Conservation (phyloP, 2,113 vertebrate genomes). For the Lates calcarifer region DNA sequence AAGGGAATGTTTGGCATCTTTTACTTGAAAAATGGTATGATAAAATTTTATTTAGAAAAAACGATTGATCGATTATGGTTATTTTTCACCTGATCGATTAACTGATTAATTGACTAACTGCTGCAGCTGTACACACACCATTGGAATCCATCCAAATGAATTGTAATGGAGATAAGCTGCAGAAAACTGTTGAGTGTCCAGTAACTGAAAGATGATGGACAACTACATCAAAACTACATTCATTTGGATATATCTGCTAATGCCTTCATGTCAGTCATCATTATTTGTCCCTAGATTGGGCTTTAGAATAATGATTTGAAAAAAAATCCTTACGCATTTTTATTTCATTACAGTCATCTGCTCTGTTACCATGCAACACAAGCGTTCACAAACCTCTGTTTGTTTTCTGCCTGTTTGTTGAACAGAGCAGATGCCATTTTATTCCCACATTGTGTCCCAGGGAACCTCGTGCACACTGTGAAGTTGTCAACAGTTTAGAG, state of each 20-base stretch:
- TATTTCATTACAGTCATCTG: neutral
- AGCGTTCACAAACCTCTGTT: neutral
- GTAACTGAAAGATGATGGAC: neutral
- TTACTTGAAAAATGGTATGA: no score
- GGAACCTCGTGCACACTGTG: neutral
- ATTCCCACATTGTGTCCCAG: neutral
- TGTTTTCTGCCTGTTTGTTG: constrained; percentile 1
- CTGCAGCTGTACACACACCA: neutral
- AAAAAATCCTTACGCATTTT: neutral
- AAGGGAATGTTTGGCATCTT: no score
- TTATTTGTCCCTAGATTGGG: neutral
- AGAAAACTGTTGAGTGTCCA: neutral
- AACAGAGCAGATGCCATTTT: neutral
- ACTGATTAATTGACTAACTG: no score
- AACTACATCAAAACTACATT: neutral
- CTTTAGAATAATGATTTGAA: neutral
- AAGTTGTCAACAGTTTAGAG: neutral
- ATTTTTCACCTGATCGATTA: no score
- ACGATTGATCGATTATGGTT: neutral
- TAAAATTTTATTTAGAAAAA: no score
- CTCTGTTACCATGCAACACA: neutral
- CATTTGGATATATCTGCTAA: neutral
- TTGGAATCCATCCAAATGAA: neutral
- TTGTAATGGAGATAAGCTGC: no score
- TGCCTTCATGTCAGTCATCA: neutral